phyloP scores from a whole-genome alignment of 2,888 invertebrate species.

The Heliconius charithonia region DNA sequence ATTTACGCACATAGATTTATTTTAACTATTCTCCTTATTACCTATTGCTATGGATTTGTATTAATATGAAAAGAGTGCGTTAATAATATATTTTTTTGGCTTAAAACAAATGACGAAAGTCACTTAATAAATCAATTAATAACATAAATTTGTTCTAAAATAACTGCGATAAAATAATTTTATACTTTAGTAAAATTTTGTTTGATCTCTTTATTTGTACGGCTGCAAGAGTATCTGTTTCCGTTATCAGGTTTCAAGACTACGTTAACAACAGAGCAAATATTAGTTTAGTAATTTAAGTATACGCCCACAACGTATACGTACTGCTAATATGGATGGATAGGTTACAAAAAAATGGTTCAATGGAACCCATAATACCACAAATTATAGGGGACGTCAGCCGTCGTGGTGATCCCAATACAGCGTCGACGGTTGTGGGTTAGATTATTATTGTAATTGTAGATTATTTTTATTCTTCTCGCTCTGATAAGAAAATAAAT shows the following conservation, averaged over 20 bases:
- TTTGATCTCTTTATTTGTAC: not conserved
- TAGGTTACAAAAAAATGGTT: not conserved
- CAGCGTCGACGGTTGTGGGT: not conserved
- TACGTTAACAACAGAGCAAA: not conserved
- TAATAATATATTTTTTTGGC: too few relatives aligned
- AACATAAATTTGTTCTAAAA: not conserved
- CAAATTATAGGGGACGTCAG: not conserved
- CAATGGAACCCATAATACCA: not conserved
- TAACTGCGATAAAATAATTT: not conserved
- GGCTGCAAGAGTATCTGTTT: constrained; percentile 1
- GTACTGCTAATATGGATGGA: not conserved
- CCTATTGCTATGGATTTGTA: too few relatives aligned
- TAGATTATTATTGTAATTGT: not conserved
- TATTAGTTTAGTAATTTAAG: constrained; percentile 9
- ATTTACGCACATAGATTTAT: too few relatives aligned
- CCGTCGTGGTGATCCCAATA: too few relatives aligned
- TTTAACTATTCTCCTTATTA: too few relatives aligned
- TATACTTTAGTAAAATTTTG: not conserved
- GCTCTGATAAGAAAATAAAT: too few relatives aligned
- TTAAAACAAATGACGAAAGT: too few relatives aligned
- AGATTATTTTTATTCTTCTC: too few relatives aligned
- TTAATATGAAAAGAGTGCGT: too few relatives aligned
- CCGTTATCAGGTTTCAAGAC: constrained; percentile 6
- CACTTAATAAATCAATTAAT: too few relatives aligned
- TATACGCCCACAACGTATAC: not conserved